These are phyloP conservation scores for Urocynchramus pylzowi DNA, from an alignment of 2,113 vertebrate species.

Conservation along the genomic window DNA sequence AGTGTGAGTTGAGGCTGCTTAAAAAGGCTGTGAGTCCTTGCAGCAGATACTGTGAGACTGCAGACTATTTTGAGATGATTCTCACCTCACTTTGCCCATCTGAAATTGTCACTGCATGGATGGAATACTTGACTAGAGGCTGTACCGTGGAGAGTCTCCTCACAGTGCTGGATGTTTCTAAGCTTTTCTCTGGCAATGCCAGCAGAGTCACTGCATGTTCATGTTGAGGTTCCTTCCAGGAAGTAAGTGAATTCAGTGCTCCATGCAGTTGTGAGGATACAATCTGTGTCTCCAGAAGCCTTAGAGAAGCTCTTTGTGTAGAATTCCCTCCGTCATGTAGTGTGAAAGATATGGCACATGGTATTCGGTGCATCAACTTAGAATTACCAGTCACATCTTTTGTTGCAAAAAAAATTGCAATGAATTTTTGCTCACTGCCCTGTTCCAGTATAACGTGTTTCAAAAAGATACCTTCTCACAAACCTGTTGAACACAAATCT, in stretches of 20 bases:
- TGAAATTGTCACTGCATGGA: not conserved
- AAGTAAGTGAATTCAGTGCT: not conserved
- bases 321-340: not conserved
- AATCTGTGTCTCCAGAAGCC: not conserved
- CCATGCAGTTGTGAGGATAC: not conserved
- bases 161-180: not conserved
- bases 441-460: not conserved
- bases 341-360: rapidly evolving
- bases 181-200: not conserved
- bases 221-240: not conserved
- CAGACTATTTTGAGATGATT: not conserved
- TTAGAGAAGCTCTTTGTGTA: not conserved
- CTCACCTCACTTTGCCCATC: not conserved
- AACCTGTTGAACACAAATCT: not conserved
- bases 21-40: not conserved
- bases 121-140: not conserved
- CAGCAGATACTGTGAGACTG: not conserved
- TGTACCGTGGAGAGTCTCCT: not conserved
- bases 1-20: not conserved
- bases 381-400: not conserved
- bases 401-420: not conserved
- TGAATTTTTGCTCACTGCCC: not conserved
- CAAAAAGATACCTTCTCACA: not conserved
- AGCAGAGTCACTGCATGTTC: not conserved
- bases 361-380: not conserved